These are phyloP conservation scores for Sinotaia quadrata DNA, from an alignment of 2,888 invertebrate species.

Conservation along the genomic window DNA sequence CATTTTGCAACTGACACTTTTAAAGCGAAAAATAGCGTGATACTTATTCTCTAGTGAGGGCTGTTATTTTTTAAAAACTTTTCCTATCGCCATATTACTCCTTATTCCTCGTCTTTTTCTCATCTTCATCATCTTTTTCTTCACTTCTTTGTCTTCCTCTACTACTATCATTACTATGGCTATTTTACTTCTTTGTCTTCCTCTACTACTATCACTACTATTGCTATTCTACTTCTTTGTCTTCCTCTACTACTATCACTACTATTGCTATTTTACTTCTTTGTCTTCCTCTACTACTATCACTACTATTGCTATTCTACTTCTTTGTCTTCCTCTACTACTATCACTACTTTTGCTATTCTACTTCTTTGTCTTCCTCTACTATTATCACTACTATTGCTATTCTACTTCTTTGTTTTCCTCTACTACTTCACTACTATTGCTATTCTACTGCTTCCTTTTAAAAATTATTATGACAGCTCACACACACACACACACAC, in stretches of 20 bases:
- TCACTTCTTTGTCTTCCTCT: background rate
- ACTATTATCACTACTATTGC: background rate
- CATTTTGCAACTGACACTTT: background rate
- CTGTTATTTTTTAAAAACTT: background rate
- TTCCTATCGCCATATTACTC: too few relatives aligned
- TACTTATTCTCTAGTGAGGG: background rate
- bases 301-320: background rate
- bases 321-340: background rate
- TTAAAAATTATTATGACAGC: too few relatives aligned
- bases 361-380: background rate
- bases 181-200: background rate
- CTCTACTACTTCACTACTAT: background rate
- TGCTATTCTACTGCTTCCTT: conserved; percentile 1
- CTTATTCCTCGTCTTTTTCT: too few relatives aligned
- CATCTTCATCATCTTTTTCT: too few relatives aligned
- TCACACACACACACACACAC: background rate
- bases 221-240: background rate
- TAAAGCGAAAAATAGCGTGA: background rate
- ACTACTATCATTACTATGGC: background rate
- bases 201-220: background rate
- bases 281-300: background rate
- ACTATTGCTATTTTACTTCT: background rate
- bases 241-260: background rate
- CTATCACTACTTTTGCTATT: too few relatives aligned
- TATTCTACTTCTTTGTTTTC: background rate